Conservation (phyloP, 2,113 vertebrate genomes). For the Kobus ellipsiprymnus region DNA sequence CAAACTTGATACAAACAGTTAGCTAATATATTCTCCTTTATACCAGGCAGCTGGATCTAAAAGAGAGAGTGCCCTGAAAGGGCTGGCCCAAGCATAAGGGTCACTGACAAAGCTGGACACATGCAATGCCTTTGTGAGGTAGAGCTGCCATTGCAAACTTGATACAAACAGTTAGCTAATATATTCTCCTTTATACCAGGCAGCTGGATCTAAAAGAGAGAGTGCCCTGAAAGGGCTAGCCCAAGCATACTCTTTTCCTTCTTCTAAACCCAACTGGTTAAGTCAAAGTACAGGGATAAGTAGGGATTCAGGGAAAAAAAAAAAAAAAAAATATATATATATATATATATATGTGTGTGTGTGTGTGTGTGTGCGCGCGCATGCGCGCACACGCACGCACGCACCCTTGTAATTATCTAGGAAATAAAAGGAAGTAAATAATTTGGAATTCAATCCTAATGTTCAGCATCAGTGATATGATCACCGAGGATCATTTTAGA, state of each 20-base stretch:
- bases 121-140: neutral
- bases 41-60: neutral
- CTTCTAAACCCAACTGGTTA: neutral
- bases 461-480: neutral
- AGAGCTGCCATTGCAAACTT: neutral
- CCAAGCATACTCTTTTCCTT: neutral
- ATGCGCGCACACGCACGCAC: too few relatives aligned
- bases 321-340: neutral
- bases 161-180: neutral
- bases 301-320: neutral
- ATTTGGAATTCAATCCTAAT: neutral
- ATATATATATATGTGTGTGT: neutral
- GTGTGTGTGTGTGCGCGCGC: neutral
- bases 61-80: neutral
- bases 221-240: neutral
- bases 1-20: neutral
- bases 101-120: neutral
- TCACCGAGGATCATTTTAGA: neutral
- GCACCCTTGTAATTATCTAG: neutral
- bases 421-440: neutral
- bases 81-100: neutral
- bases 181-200: neutral
- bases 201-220: neutral
- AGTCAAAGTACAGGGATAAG: neutral
- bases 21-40: neutral